phyloP scores from a whole-genome alignment of 2,888 invertebrate genomes.

The Cosmopolites sordidus region DNA sequence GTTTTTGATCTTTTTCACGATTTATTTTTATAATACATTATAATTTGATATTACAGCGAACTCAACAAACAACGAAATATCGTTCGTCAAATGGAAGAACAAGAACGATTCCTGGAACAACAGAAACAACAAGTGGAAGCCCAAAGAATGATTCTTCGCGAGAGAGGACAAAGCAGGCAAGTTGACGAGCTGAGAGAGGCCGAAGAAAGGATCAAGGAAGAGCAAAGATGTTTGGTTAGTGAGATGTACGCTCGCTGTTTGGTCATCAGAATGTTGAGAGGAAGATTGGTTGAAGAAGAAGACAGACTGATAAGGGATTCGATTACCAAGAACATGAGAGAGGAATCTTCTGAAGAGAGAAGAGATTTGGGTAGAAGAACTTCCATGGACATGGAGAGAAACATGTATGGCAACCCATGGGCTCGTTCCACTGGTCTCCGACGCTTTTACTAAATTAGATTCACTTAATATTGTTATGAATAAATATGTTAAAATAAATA shows the following conservation, averaged over 20 bases:
- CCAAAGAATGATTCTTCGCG: neutral
- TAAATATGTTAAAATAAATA: no score
- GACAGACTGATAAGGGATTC: constrained; percentile 13
- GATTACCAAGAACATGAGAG: neutral
- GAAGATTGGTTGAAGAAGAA: constrained; percentile 11
- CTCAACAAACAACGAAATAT: constrained; percentile 10
- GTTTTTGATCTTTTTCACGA: neutral
- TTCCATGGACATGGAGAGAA: neutral
- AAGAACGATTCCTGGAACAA: constrained; percentile 10
- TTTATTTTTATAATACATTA: neutral
- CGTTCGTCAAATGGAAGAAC: constrained; percentile 9
- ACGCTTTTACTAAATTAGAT: neutral
- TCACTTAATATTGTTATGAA: no score
- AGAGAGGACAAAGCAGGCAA: neutral
- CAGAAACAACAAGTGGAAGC: constrained; percentile 11
- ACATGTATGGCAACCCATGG: neutral
- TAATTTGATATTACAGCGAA: constrained; percentile 12
- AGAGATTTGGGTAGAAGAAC: neutral
- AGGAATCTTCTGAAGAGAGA: neutral
- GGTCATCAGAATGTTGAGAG: constrained; percentile 6
- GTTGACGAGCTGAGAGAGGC: neutral
- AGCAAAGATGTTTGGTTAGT: constrained; percentile 3
- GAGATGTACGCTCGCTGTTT: constrained; percentile 5
- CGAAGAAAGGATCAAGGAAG: constrained; percentile 4
- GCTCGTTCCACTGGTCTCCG: neutral